phyloP scores from a whole-genome alignment of 1,140 invertebrate species.

The Harlomillsia oculata region DNA sequence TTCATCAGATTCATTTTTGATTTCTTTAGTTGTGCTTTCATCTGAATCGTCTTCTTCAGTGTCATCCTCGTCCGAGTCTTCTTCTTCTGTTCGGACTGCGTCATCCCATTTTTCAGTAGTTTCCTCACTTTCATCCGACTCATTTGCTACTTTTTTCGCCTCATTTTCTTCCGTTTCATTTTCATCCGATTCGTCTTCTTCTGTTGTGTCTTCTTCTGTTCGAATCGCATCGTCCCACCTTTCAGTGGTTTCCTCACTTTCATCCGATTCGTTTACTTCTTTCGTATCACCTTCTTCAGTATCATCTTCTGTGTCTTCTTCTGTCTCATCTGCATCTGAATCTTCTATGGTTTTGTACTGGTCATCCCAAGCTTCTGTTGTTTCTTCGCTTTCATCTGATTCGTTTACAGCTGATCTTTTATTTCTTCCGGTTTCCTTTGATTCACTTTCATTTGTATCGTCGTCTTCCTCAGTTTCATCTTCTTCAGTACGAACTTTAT shows the following conservation, averaged over 20 bases:
- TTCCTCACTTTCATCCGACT: no score
- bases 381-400: neutral
- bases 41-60: no score
- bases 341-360: conserved; percentile 7
- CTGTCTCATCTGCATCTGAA: conserved; percentile 38
- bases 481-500: conserved; percentile 39
- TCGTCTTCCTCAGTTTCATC: conserved; percentile 45
- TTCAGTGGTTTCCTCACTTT: conserved; percentile 10
- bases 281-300: conserved; percentile 24
- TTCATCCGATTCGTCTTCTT: conserved; percentile 12
- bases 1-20: no score
- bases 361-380: conserved; percentile 4
- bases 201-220: conserved; percentile 13
- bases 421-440: conserved; percentile 15
- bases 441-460: conserved; percentile 29
- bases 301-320: conserved; percentile 28
- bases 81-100: no score
- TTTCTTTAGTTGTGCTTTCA: no score
- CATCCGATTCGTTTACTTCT: conserved; percentile 9
- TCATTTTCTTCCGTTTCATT: no score
- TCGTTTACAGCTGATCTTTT: neutral
- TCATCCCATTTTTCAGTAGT: no score
- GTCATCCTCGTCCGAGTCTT: no score
- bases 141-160: no score
- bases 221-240: conserved; percentile 8